Evolutionary conservation across 2,113 vertebrate species (phyloP).

Genomic region (Hucho hucho): DNA sequence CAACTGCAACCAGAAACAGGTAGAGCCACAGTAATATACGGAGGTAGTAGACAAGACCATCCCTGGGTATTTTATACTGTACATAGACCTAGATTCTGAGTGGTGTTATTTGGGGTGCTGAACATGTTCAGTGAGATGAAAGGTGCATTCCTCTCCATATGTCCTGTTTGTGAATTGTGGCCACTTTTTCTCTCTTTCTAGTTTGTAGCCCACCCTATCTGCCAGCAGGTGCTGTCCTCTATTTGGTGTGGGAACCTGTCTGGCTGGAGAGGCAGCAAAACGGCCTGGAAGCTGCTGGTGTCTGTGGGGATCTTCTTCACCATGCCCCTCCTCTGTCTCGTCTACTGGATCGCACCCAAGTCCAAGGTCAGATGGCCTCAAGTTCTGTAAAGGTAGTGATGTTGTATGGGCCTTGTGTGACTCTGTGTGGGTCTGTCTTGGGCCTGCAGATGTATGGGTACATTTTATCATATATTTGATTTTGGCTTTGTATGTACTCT

Average conservation of each 20-base stretch:
- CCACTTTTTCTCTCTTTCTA: constrained; percentile 33
- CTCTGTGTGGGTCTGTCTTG: neutral
- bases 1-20: constrained; percentile 88
- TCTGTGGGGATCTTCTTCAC: constrained; percentile 82
- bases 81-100: neutral
- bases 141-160: neutral
- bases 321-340: constrained; percentile 85
- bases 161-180: constrained; percentile 4
- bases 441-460: neutral
- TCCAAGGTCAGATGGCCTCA: constrained; percentile 74
- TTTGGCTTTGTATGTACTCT: neutral
- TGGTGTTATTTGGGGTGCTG: neutral
- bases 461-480: neutral
- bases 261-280: constrained; percentile 86
- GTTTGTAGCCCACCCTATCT: constrained; percentile 91
- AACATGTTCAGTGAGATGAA: neutral
- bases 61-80: neutral
- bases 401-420: no score
- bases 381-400: neutral
- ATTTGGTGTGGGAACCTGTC: constrained; percentile 87
- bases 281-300: constrained; percentile 81
- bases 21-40: constrained; percentile 30
- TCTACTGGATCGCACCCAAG: constrained; percentile 87
- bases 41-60: neutral
- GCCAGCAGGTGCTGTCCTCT: constrained; percentile 91